phyloP scores from a whole-genome alignment of 2,888 invertebrate genomes.

The Autographa gamma region DNA sequence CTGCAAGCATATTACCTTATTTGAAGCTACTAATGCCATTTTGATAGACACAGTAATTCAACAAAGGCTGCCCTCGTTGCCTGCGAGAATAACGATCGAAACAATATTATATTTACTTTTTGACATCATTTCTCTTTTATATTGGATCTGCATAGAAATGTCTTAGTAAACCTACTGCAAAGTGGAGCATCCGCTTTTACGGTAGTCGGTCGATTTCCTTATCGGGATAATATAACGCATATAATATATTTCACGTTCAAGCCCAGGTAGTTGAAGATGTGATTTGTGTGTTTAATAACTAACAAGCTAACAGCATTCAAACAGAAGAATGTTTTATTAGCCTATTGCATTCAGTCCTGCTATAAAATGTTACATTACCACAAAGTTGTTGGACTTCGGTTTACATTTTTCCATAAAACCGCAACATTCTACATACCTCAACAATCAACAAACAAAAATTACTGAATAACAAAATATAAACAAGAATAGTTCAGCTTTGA shows the following conservation, averaged over 20 bases:
- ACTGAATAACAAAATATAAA: slow-evolving; percentile 28
- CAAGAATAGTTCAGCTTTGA: slow-evolving; percentile 43
- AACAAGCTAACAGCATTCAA: not conserved
- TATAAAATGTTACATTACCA: not conserved
- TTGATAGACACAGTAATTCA: not conserved
- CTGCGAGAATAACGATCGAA: not conserved
- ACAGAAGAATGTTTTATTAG: not conserved
- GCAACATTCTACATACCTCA: not conserved
- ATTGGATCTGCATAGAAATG: slow-evolving; percentile 16
- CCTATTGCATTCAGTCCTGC: not conserved
- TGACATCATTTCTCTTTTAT: slow-evolving; percentile 32
- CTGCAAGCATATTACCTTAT: not conserved
- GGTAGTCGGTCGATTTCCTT: slow-evolving; percentile 20
- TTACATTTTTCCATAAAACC: not conserved
- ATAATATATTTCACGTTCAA: slow-evolving; percentile 7
- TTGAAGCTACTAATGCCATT: not conserved
- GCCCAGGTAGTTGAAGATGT: slow-evolving; percentile 11
- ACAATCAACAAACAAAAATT: slow-evolving; percentile 30
- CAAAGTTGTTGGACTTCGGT: not conserved
- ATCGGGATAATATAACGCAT: slow-evolving; percentile 19
- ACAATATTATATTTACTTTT: slow-evolving; percentile 33
- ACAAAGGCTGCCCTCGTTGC: not conserved
- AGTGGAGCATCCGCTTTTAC: slow-evolving; percentile 11
- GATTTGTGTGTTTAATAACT: slow-evolving; percentile 18
- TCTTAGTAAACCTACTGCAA: slow-evolving; percentile 19